phyloP scores from a whole-genome alignment of 2,888 invertebrate species.

The Pheosia tremula region DNA sequence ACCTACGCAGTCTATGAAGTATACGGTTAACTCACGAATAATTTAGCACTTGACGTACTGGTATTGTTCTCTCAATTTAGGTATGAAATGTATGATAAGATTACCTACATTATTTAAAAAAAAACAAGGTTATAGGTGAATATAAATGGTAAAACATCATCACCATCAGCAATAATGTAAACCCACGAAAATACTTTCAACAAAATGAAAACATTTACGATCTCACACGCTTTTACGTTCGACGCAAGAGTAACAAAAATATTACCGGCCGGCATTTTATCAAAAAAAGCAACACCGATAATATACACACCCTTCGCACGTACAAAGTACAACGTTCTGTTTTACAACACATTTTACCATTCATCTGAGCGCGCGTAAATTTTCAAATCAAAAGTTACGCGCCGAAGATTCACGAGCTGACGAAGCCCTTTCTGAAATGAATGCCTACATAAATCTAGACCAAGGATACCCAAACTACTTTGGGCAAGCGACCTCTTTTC shows the following conservation, averaged over 20 bases:
- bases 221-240: background rate
- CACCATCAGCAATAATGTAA: background rate
- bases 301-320: slow-evolving; percentile 4
- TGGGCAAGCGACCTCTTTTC: too few species aligned
- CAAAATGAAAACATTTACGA: background rate
- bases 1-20: too few species aligned
- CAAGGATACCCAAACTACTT: too few species aligned
- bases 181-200: background rate
- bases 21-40: too few species aligned
- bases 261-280: background rate
- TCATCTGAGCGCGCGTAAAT: slow-evolving; percentile 5
- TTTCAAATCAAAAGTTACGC: slow-evolving; percentile 5
- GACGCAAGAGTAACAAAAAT: background rate
- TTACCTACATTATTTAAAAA: too few species aligned
- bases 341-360: slow-evolving; percentile 3
- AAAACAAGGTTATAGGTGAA: too few species aligned
- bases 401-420: background rate
- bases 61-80: too few species aligned
- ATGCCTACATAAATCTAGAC: background rate
- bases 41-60: too few species aligned
- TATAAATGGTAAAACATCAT: background rate
- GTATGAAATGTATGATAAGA: too few species aligned
- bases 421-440: slow-evolving; percentile 2
- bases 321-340: background rate
- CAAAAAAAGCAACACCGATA: background rate